Percentiles rank a stretch among this genome's conserved stretches.
These are phyloP conservation scores for Piscicola geometra DNA, from an alignment of 2,888 invertebrate species.

Conservation along the genomic window DNA sequence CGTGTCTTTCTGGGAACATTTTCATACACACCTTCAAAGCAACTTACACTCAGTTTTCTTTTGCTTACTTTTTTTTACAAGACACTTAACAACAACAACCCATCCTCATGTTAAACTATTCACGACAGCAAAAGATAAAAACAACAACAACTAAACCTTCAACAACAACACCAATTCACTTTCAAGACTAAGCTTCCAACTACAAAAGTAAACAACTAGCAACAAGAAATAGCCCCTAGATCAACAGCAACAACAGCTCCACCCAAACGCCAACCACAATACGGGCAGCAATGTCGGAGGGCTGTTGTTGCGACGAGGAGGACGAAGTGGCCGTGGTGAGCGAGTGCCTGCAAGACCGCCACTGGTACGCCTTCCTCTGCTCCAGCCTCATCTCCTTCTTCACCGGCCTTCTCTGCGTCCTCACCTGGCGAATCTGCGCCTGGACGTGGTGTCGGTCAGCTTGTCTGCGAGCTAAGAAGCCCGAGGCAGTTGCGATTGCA, in stretches of 20 bases:
- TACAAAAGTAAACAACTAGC: no score
- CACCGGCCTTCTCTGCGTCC: conserved; percentile 83
- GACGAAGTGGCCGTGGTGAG: background rate
- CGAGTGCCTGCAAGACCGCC: conserved; percentile 59
- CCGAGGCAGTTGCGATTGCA: conserved; percentile 63
- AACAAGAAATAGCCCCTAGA: background rate
- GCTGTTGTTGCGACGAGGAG: background rate
- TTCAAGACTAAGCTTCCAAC: no score
- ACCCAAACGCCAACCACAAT: background rate
- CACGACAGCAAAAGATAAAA: no score
- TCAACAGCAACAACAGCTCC: background rate
- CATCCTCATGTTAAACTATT: no score
- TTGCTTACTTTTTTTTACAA: no score
- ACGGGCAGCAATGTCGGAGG: background rate
- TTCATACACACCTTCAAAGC: no score
- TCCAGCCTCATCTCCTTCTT: conserved; percentile 94
- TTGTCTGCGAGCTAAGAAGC: conserved; percentile 45
- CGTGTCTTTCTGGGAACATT: no score
- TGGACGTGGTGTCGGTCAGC: conserved; percentile 61
- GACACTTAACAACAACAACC: no score
- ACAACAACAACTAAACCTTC: no score
- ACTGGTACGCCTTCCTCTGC: conserved; percentile 78
- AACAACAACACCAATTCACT: no score
- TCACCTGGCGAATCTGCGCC: conserved; percentile 87
- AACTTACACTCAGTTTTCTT: no score